These are phyloP conservation scores for Dendrolimus kikuchii DNA, from an alignment of 1,140 invertebrate genomes.

Conservation along the genomic window DNA sequence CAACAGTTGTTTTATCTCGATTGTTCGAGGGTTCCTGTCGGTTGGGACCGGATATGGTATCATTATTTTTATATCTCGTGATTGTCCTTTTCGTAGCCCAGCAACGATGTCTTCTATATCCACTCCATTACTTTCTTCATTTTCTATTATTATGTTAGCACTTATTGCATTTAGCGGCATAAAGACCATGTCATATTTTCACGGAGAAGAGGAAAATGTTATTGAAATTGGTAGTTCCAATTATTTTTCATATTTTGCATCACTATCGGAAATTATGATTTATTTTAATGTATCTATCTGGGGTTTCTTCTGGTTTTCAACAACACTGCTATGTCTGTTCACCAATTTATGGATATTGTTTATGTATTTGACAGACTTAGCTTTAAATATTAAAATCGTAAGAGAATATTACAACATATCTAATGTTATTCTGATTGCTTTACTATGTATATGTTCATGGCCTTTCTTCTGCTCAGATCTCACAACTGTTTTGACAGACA, in stretches of 20 bases:
- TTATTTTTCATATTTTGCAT: slow-evolving; percentile 45
- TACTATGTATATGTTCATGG: slow-evolving; percentile 27
- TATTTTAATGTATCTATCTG: slow-evolving; percentile 46
- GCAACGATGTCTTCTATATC: slow-evolving; percentile 48
- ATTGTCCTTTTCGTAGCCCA: slow-evolving; percentile 48
- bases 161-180: slow-evolving; percentile 46
- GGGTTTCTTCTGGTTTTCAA: slow-evolving; percentile 49
- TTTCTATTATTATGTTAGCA: slow-evolving; percentile 32
- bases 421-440: slow-evolving; percentile 20
- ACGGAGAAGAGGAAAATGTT: slow-evolving; percentile 48
- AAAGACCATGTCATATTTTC: slow-evolving; percentile 53
- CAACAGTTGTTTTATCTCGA: slow-evolving; percentile 23
- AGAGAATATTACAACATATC: slow-evolving; percentile 23
- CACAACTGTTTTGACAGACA: slow-evolving; percentile 32
- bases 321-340: slow-evolving; percentile 34
- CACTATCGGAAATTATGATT: slow-evolving; percentile 42
- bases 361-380: slow-evolving; percentile 36
- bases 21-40: slow-evolving; percentile 33
- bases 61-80: slow-evolving; percentile 38
- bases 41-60: slow-evolving; percentile 48
- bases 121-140: slow-evolving; percentile 32
- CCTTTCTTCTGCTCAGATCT: slow-evolving; percentile 51
- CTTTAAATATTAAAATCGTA: slow-evolving; percentile 20
- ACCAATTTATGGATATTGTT: slow-evolving; percentile 40
- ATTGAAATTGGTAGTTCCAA: slow-evolving; percentile 36